Evolutionary conservation across 2,797 vertebrate species (phyloP).

Genomic region (Tenualosa thibaudeaui): DNA sequence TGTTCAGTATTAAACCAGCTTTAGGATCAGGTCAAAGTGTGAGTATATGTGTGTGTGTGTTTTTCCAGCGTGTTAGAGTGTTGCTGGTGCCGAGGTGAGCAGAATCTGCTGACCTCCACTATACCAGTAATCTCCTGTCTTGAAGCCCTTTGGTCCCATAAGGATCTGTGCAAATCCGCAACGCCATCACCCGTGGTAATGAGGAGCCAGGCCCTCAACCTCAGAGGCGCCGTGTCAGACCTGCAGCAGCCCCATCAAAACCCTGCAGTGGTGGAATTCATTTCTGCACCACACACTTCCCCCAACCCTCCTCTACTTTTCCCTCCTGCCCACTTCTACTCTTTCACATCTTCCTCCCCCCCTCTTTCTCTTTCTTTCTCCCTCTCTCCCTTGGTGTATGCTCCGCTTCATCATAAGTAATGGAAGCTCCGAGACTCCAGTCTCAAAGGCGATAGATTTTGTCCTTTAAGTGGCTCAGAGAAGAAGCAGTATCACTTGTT

Average conservation of each 20-base stretch:
- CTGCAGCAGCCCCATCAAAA: neutral
- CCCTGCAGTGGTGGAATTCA: neutral
- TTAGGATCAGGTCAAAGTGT: neutral
- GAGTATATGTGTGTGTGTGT: neutral
- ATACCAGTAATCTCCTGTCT: neutral
- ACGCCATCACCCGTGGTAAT: slow-evolving; percentile 1
- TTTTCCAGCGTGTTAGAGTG: neutral
- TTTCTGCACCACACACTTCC: neutral
- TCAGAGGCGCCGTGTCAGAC: neutral
- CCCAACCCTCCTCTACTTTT: slow-evolving; percentile 12
- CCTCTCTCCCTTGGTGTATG: neutral
- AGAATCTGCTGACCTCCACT: slow-evolving; percentile 15
- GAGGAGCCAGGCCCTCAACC: neutral
- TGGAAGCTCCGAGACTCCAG: neutral
- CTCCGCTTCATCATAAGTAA: slow-evolving; percentile 17
- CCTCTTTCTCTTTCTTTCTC: neutral
- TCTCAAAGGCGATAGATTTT: slow-evolving; percentile 13
- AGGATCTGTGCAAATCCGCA: neutral
- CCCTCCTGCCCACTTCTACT: slow-evolving; percentile 1
- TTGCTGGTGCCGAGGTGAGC: neutral
- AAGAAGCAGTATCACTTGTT: slow-evolving; percentile 4
- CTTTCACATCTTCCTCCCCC: neutral
- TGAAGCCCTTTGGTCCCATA: neutral
- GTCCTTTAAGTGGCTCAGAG: slow-evolving; percentile 19
- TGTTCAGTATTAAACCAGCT: neutral